A percentile compares a stretch with the other conserved stretches of the same genome.
Evolutionary conservation across 2,888 invertebrate genomes (phyloP).

Genomic region (Synergus japonicus): DNA sequence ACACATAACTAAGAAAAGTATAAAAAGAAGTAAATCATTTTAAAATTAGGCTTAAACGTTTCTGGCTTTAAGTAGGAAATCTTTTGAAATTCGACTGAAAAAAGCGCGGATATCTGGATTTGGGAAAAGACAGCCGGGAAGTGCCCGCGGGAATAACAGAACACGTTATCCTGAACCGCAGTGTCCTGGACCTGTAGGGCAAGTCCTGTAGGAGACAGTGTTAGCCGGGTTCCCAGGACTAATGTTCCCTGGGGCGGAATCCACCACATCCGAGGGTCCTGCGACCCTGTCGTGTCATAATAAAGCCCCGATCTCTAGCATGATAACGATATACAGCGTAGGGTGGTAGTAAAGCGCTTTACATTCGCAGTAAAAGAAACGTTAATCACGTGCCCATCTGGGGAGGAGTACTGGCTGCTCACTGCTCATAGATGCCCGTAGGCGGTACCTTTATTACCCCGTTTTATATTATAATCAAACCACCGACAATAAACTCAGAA

Average conservation of each 20-base stretch:
- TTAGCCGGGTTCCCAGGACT: constrained; percentile 66
- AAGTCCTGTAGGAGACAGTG: constrained; percentile 32
- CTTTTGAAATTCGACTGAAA: constrained; percentile 1
- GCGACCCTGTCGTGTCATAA: constrained; percentile 62
- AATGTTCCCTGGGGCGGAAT: constrained; percentile 70
- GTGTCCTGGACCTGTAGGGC: constrained; percentile 47
- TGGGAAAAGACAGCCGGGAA: constrained; percentile 13
- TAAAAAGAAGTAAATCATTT: no score
- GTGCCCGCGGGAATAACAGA: constrained; percentile 45
- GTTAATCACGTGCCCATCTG: constrained; percentile 68
- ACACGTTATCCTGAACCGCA: constrained; percentile 51
- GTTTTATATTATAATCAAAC: constrained; percentile 40
- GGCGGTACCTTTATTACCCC: constrained; percentile 39
- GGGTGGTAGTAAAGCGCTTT: constrained; percentile 66
- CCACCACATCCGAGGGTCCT: constrained; percentile 53
- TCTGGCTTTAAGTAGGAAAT: not conserved
- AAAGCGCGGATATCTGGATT: constrained; percentile 18
- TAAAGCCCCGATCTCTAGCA: constrained; percentile 69
- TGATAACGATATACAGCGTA: constrained; percentile 62
- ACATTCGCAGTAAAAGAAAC: constrained; percentile 69
- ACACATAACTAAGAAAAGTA: no score
- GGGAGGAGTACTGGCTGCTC: constrained; percentile 40
- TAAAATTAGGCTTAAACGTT: no score
- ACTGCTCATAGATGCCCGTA: constrained; percentile 15
- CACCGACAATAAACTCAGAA: constrained; percentile 29